Evolutionary conservation across 1,140 invertebrate genomes (phyloP).

Genomic region (Drosophila tani): DNA sequence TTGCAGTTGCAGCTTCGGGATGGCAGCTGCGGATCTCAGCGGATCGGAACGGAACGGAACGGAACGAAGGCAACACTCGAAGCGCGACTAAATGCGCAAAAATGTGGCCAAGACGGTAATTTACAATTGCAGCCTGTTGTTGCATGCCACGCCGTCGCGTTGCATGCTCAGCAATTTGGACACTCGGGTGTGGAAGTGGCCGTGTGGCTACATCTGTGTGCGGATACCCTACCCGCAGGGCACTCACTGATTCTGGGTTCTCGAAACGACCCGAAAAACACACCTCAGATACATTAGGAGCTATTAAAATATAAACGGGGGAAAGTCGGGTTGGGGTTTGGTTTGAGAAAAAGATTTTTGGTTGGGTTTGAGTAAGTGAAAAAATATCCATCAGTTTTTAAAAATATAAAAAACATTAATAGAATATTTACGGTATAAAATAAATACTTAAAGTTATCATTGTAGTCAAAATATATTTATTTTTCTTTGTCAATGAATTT

Average conservation of each 20-base stretch:
- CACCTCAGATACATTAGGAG: conserved; percentile 22
- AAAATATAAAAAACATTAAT: too few relatives aligned
- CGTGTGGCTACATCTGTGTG: conserved; percentile 1
- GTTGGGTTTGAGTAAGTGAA: background rate
- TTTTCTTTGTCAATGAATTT: too few relatives aligned
- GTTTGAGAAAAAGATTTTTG: background rate
- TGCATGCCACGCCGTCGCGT: conserved; percentile 44
- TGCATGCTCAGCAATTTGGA: conserved; percentile 40
- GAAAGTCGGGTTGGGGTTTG: background rate
- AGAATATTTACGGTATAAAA: background rate
- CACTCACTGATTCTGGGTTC: conserved; percentile 47
- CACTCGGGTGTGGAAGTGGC: conserved; percentile 18
- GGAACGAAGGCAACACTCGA: conserved; percentile 72
- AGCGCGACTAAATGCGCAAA: conserved; percentile 83
- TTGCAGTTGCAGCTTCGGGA: conserved; percentile 21
- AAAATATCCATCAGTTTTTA: background rate
- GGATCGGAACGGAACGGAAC: conserved; percentile 37
- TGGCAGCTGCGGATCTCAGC: conserved; percentile 71
- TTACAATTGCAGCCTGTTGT: conserved; percentile 74
- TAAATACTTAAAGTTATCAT: background rate
- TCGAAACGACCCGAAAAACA: background rate
- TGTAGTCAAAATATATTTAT: background rate
- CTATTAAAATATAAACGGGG: background rate
- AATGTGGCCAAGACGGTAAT: conserved; percentile 82
- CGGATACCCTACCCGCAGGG: conserved; percentile 58